phyloP scores from a whole-genome alignment of 2,888 invertebrate genomes.

The Agriotes lineatus region DNA sequence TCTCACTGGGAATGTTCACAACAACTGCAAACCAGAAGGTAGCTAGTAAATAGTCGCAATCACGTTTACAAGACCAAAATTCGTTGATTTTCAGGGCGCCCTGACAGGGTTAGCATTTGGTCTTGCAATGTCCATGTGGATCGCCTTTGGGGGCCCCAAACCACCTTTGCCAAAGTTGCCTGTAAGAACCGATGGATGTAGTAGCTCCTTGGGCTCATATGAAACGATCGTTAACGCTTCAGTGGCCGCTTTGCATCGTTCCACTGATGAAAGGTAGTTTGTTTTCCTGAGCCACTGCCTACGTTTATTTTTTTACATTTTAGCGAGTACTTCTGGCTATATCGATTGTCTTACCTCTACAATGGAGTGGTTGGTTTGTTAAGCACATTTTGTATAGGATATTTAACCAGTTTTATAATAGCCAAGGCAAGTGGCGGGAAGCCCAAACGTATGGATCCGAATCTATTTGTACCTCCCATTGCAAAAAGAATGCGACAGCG shows the following conservation, averaged over 20 bases:
- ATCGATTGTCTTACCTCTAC: conserved; percentile 81
- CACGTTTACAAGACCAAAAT: no score
- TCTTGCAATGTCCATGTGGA: conserved; percentile 80
- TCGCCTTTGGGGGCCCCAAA: conserved; percentile 86
- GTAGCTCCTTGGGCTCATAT: conserved; percentile 57
- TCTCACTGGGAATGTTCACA: conserved; percentile 88
- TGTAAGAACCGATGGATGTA: conserved; percentile 72
- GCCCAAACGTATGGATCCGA: conserved; percentile 67
- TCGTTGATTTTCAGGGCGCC: conserved; percentile 80
- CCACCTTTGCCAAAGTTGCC: conserved; percentile 72
- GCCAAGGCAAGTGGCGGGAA: conserved; percentile 51
- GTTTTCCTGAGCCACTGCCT: neutral
- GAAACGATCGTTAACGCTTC: conserved; percentile 12
- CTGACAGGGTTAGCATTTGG: conserved; percentile 75
- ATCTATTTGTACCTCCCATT: conserved; percentile 71
- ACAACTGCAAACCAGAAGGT: conserved; percentile 79
- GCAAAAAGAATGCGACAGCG: conserved; percentile 65
- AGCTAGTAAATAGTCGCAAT: no score
- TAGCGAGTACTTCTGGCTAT: conserved; percentile 73
- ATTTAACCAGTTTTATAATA: conserved; percentile 66
- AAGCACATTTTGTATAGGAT: conserved; percentile 68
- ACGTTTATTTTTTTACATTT: conserved; percentile 41
- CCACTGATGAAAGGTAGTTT: conserved; percentile 7
- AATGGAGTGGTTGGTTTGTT: conserved; percentile 72
- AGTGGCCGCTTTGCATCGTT: neutral